Evolutionary conservation across 2,797 vertebrate species (phyloP).

Genomic region (Falco cherrug): DNA sequence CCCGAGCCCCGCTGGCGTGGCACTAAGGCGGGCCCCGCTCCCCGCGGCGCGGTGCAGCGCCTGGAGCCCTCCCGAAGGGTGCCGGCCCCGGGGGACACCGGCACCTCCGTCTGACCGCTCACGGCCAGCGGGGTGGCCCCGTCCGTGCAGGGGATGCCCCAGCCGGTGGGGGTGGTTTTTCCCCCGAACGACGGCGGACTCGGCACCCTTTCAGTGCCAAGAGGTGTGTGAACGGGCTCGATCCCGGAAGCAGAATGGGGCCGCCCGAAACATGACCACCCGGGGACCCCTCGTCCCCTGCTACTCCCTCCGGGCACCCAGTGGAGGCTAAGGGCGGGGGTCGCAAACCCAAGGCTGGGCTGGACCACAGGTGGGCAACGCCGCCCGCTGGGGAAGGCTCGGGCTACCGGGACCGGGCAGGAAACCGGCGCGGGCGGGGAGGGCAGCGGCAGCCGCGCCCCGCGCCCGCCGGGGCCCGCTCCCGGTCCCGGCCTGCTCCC

Average conservation of each 20-base stretch:
- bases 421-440: not conserved
- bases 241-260: not conserved
- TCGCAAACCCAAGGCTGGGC: not conserved
- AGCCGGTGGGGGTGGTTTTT: not conserved
- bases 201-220: not conserved
- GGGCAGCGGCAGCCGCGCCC: not conserved
- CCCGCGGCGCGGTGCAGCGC: not conserved
- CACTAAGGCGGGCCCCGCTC: not conserved
- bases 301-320: not conserved
- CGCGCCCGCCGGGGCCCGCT: not conserved
- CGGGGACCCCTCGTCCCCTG: accelerated
- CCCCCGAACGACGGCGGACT: not conserved
- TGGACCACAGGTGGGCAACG: not conserved
- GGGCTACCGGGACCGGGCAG: not conserved
- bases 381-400: not conserved
- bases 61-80: not conserved
- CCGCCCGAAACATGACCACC: not conserved
- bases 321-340: not conserved
- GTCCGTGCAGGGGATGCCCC: not conserved
- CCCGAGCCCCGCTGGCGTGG: not conserved
- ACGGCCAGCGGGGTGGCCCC: not conserved
- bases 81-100: not conserved
- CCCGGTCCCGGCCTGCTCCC: not conserved
- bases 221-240: not conserved
- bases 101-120: no score